Conservation (phyloP, 1,140 invertebrate species). For the Sinella curviseta region DNA sequence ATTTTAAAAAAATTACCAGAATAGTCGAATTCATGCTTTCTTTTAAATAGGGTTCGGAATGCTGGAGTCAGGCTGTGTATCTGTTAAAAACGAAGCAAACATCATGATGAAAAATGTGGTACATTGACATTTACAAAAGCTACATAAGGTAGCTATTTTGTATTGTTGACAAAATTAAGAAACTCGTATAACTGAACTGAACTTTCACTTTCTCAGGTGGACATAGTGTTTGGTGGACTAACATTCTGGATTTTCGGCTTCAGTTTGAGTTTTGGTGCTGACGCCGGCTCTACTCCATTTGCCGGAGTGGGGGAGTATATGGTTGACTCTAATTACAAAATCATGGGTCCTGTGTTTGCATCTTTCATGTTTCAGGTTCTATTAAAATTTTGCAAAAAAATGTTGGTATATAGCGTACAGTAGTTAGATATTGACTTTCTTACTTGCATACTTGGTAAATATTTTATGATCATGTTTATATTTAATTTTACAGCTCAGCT, state of each 20-base stretch:
- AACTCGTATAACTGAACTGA: background rate
- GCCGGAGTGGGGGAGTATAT: conserved; percentile 63
- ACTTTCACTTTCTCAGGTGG: conserved; percentile 68
- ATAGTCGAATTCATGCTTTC: conserved; percentile 26
- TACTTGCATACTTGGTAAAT: background rate
- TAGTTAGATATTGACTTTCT: background rate
- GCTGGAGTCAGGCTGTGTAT: conserved; percentile 88
- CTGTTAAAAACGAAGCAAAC: conserved; percentile 90
- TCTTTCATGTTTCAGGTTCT: conserved; percentile 44
- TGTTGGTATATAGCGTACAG: background rate
- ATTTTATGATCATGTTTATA: background rate
- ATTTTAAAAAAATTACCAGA: conserved; percentile 7
- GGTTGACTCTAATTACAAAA: conserved; percentile 53
- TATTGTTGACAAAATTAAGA: background rate
- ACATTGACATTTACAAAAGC: too few relatives aligned
- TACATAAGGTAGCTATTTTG: background rate
- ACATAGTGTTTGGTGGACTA: conserved; percentile 77
- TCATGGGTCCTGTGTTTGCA: conserved; percentile 49
- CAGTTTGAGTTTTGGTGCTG: conserved; percentile 82
- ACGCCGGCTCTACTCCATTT: conserved; percentile 67
- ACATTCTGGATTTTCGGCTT: conserved; percentile 85
- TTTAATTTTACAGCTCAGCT: conserved; percentile 68
- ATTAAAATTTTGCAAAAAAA: too few relatives aligned
- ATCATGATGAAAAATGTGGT: conserved; percentile 81
- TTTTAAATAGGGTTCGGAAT: conserved; percentile 76